These are phyloP conservation scores for Melanerpes formicivorus DNA, from an alignment of 2,113 vertebrate genomes.

Conservation along the genomic window DNA sequence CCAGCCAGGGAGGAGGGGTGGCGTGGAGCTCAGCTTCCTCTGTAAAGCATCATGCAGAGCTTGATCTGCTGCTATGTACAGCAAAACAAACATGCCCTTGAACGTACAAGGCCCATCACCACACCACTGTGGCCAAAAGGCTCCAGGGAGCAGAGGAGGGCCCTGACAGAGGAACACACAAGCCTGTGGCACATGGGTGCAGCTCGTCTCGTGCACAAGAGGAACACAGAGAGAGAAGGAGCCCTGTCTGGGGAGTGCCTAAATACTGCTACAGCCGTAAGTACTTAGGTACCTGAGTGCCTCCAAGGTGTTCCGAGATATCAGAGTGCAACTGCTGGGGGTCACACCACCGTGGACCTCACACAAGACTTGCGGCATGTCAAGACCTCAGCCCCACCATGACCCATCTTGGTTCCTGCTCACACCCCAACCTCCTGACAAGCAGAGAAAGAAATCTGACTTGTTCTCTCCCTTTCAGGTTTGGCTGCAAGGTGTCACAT, in stretches of 20 bases:
- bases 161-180: neutral
- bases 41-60: neutral
- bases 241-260: neutral
- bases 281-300: neutral
- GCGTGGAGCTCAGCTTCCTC: neutral
- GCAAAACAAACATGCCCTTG: neutral
- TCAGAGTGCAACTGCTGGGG: neutral
- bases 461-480: neutral
- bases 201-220: accelerated
- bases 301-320: neutral
- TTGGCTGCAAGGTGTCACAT: neutral
- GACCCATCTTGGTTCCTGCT: neutral
- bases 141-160: neutral
- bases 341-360: neutral
- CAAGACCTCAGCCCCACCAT: neutral
- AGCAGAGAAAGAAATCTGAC: neutral
- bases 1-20: neutral
- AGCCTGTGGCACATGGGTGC: accelerated
- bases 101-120: neutral
- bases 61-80: neutral
- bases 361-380: neutral
- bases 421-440: neutral
- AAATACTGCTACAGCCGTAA: neutral
- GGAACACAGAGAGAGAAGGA: neutral
- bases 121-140: accelerated